Base-by-base conservation (phyloP, 2,888 invertebrate species). In the Peribatodes rhomboidaria region DNA sequence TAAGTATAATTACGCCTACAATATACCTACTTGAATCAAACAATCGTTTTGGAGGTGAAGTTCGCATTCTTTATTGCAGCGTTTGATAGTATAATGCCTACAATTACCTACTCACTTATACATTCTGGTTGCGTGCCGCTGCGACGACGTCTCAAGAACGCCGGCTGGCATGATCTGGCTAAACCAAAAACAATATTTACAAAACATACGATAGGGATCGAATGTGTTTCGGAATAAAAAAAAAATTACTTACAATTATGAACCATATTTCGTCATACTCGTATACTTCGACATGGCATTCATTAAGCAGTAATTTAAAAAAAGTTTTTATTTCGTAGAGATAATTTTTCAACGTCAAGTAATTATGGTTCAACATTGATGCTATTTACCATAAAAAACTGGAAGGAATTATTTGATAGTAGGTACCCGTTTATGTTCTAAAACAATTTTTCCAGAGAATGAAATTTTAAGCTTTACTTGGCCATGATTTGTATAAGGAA, bases 31-130 rank as follows among this genome's bases (percentile, higher is more conserved):
- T 22, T 18, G 22, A 27, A 52, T 56, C 16, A 50, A 37, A 27
- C 37, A 52, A 61, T 55, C 41, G 22, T 63, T 70, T 72, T 75
- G 53, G 68, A 78, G 77, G 80, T 80, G 73, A 80, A 80, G 74
- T 78, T 82, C 78, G 71, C 75, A 72, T 65, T 54, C 61, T 63
- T 61, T 64, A 59, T 73, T 74, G 41, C 27, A 54, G 20, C 37
- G 13, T 74, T 71, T 77, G 46, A 22, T 73, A 73, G 49, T 54
- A 68, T 65, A 68, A 75, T 71, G 73, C 72, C 66, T 70, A 70
- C 73, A 74, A 72, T 75, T 73, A 71, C 64, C 66, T 39, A 63
- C 71, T 75, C 72, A 63, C 71, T 75, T 73, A 71, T 61, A 64
- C 41, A 63, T 20, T 57, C 52, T 10, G 18, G 20, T 57, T 46